phyloP scores from a whole-genome alignment of 2,888 invertebrate genomes.

The Hecatera dysodea region DNA sequence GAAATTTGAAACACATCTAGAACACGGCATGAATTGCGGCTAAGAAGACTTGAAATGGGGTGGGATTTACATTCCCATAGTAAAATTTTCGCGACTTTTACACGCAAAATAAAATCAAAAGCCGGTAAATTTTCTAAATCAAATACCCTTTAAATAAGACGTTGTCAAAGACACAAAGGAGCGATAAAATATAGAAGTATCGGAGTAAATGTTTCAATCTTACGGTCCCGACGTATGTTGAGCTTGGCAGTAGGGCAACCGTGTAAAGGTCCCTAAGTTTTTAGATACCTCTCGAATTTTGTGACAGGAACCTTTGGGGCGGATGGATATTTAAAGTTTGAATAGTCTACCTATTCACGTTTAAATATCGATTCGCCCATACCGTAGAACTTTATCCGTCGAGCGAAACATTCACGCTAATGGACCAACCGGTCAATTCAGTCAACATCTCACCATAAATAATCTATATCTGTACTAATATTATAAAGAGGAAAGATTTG shows the following conservation, averaged over 20 bases:
- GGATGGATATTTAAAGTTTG: background rate
- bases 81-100: no score
- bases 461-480: no score
- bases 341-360: no score
- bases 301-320: background rate
- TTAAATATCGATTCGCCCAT: no score
- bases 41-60: no score
- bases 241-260: constrained; percentile 1
- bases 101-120: no score
- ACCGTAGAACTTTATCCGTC: background rate
- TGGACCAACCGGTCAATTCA: background rate
- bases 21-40: no score
- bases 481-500: no score
- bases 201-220: constrained; percentile 29
- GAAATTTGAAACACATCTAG: no score
- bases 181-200: constrained; percentile 38
- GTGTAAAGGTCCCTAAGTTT: background rate
- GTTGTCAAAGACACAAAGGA: constrained; percentile 16
- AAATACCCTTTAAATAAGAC: constrained; percentile 14
- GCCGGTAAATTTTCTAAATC: constrained; percentile 1
- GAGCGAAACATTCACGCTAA: background rate
- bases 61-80: no score
- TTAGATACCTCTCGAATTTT: background rate
- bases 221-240: constrained; percentile 13
- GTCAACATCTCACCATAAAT: no score